These are phyloP conservation scores for Aleiodes leptofemur DNA, from an alignment of 2,888 invertebrate genomes.

Conservation along the genomic window DNA sequence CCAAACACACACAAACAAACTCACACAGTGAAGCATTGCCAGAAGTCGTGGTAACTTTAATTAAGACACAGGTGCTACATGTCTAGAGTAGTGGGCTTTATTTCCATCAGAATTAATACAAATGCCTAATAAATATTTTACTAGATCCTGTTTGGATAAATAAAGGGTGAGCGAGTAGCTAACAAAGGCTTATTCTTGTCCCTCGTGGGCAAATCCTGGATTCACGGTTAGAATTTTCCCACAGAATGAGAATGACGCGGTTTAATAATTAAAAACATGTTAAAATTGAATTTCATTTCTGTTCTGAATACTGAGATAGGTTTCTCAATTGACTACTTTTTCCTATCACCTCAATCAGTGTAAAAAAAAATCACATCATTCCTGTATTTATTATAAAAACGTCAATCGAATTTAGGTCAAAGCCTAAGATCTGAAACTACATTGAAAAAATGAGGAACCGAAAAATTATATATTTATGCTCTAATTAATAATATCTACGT, in stretches of 20 bases:
- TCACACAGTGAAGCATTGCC: not conserved
- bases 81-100: conserved; percentile 6
- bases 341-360: too few relatives aligned
- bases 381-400: too few relatives aligned
- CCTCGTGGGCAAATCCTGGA: not conserved
- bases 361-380: too few relatives aligned
- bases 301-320: too few relatives aligned
- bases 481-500: too few relatives aligned
- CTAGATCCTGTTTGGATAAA: not conserved
- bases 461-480: too few relatives aligned
- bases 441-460: too few relatives aligned
- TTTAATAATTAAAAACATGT: not conserved
- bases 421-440: too few relatives aligned
- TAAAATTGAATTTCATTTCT: not conserved
- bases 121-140: conserved; percentile 44
- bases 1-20: too few relatives aligned
- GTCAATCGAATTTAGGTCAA: too few relatives aligned
- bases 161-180: not conserved
- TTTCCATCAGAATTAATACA: conserved; percentile 39
- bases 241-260: not conserved
- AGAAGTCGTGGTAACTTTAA: conserved; percentile 63
- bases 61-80: conserved; percentile 64
- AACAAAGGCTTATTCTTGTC: not conserved
- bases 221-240: not conserved
- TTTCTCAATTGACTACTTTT: too few relatives aligned